Percentiles rank a stretch among this genome's conserved stretches.
Evolutionary conservation across 2,113 vertebrate genomes (phyloP).

Genomic region (Antechinus flavipes): DNA sequence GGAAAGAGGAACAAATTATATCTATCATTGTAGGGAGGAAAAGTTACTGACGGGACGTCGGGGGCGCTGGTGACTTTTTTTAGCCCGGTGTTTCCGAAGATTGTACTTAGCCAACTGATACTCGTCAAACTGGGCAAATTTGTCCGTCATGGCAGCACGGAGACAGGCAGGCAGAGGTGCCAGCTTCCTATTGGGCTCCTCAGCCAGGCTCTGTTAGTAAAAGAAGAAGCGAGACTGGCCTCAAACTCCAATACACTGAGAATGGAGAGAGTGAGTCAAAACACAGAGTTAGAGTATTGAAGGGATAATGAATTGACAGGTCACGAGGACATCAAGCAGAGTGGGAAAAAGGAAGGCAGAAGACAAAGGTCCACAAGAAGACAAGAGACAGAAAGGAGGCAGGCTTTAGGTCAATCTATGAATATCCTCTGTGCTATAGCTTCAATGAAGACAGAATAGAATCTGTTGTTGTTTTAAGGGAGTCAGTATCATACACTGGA

Average conservation of each 20-base stretch:
- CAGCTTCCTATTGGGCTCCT: conserved; percentile 55
- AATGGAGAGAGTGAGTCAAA: background rate
- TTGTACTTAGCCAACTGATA: conserved; percentile 96
- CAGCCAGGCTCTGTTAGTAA: conserved; percentile 68
- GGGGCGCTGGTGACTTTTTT: conserved; percentile 59
- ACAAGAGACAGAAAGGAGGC: background rate
- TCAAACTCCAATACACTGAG: background rate
- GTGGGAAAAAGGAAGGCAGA: background rate
- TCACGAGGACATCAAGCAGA: background rate
- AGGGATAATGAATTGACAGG: background rate
- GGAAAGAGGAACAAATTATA: background rate
- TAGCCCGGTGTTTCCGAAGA: conserved; percentile 89
- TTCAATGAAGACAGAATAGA: background rate
- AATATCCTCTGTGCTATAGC: background rate
- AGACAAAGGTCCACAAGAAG: background rate
- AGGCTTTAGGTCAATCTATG: background rate
- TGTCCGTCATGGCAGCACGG: conserved; percentile 88
- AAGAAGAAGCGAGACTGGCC: background rate
- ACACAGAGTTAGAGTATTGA: background rate
- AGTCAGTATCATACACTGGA: background rate
- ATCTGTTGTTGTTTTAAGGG: background rate
- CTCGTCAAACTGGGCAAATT: conserved; percentile 92
- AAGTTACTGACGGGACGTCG: conserved; percentile 63
- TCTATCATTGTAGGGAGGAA: background rate
- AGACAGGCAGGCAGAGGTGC: conserved; percentile 88